phyloP scores from a whole-genome alignment of 2,113 vertebrate species.

The Scomber scombrus region DNA sequence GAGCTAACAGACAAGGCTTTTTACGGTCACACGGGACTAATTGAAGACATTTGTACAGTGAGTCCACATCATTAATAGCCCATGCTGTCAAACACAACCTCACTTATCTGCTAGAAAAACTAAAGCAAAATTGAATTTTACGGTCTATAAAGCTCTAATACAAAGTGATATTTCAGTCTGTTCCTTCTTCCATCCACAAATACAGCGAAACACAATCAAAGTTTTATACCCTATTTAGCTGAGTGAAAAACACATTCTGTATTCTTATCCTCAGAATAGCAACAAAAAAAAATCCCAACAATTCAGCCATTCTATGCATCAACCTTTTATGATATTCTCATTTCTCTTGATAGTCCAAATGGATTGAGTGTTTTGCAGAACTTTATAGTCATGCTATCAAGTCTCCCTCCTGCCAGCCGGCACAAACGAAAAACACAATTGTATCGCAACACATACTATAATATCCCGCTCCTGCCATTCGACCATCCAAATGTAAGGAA shows the following conservation, averaged over 20 bases:
- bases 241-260: conserved; percentile 33
- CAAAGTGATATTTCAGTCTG: conserved; percentile 14
- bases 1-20: conserved; percentile 35
- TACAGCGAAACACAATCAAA: conserved; percentile 39
- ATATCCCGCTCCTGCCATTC: conserved; percentile 32
- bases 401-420: conserved; percentile 30
- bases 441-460: not conserved
- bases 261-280: conserved; percentile 11
- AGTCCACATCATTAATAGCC: conserved; percentile 20
- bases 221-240: conserved; percentile 34
- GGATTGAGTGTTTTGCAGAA: conserved; percentile 20
- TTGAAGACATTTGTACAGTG: conserved; percentile 34
- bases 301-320: conserved; percentile 29
- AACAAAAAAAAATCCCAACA: not conserved
- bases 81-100: conserved; percentile 30
- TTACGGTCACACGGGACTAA: conserved; percentile 28
- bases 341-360: conserved; percentile 47
- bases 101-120: conserved; percentile 23
- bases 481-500: conserved; percentile 29
- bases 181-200: conserved; percentile 25
- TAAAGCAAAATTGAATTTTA: conserved; percentile 34
- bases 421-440: conserved; percentile 21
- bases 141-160: conserved; percentile 10
- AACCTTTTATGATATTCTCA: conserved; percentile 43
- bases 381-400: conserved; percentile 38